Base-by-base conservation (phyloP, 2,113 vertebrate genomes). In the Nannobrachium achirus region DNA sequence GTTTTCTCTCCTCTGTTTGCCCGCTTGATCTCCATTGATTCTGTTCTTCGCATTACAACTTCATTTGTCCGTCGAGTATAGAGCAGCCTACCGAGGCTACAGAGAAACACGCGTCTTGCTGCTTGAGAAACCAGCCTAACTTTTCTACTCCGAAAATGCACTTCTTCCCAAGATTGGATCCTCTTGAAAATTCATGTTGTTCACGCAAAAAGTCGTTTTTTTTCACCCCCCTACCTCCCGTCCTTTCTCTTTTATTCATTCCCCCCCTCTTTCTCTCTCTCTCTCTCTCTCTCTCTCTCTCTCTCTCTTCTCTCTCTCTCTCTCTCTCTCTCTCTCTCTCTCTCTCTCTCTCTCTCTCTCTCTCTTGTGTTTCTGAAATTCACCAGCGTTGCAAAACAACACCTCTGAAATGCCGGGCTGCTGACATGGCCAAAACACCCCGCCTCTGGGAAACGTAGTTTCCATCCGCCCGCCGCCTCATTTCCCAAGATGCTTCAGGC, bases 401-500 rank as follows among this genome's bases (percentile, higher is more conserved):
- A 78, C 67, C 48, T 65, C 58, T 82, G 79, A 84, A 83, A 85
- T 50, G 75, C 79, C 67, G 69, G 25, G 64, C 73, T 85, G 86
- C 79, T 82, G 83, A 89, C 81, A 81, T 52, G 78, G 78, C 73
- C 67, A 75, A 81, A 86, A 86, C 62, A 72, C 3, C 49, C 67
- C 0, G 75, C 81, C 76, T 75, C 55, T 86, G 68, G 84, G 86
- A 89, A 86, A 85, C 73, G 78, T 87, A 85, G 83, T 87, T 86
- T 82, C 78, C 66, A 76, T 78, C 76, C 80, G 79, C 56, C 70
- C 50, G 25, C n/a, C 19, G 80, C 76, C 67, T 83, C 89, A 81
- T 84, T 89, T 89, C 87, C 87, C 83, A 74, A 70, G 70, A 86
- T 88, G 84, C 84, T 81, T 69, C 74, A 71, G 82, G 72, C 75